Base-by-base conservation (phyloP, 1,140 invertebrate species). In the Caenorhabditis remanei region DNA sequence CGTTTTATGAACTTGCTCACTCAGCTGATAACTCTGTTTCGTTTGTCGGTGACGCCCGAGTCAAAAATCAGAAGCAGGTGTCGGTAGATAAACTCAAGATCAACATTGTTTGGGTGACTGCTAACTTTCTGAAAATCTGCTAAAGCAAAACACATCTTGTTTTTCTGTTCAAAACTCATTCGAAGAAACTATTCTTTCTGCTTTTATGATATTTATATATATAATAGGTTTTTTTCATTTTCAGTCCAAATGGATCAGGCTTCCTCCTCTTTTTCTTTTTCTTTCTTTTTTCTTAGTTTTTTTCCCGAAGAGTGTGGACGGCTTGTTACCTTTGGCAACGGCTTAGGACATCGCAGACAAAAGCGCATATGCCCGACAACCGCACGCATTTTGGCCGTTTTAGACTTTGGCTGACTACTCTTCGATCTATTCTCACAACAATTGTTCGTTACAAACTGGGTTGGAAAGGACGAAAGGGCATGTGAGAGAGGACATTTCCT, bases 261-360 rank as follows among this genome's bases (percentile, higher is more conserved):
- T 24, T 24, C 8, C 43, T 50, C 11, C 46, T 50, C 71, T 24
- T 11, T 2, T 21, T 79, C 21, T n/a, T 24, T 71, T 71, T 46
- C 19, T 71, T 8, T 46, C 43, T 5, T 71, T 48, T 41, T 67
- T 40, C 63, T 3, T 40, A 11, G 11, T 13, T 46, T 19, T 11
- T 11, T 14, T 32, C n/a, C 40, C 4, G 46, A 7, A 21, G 61
- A 2, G 9, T 50, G 46, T 50, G 21, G 43, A 21, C 46, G n/a
- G 14, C 65, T 79, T 50, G 71, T 79, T 50, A 50, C 71, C 71
- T 79, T 50, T 79, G 46, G 71, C 71, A 79, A 79, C 71, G 71
- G 71, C 19, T 24, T 50, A 32, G 71, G 5, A 71, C 40, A 46
- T 46, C 40, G 71, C 71, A 48, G 46, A 79, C 71, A 79, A 79